Percentiles rank a stretch among this genome's conserved stretches.
phyloP scores from a whole-genome alignment of 2,113 vertebrate genomes.

The Dasyurus viverrinus region DNA sequence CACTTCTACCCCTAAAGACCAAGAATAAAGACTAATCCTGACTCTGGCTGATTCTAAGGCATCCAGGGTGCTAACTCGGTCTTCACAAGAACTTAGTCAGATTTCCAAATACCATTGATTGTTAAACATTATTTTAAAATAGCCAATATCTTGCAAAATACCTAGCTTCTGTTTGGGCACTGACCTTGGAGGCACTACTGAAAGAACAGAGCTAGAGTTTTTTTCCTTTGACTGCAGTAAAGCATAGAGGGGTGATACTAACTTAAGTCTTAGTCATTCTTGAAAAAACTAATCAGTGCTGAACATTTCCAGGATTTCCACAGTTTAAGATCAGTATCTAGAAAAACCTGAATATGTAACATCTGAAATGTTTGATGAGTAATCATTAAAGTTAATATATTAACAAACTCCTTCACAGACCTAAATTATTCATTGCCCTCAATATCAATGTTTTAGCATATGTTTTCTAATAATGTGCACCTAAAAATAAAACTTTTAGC shows the following conservation, averaged over 20 bases:
- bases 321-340: constrained; percentile 69
- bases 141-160: constrained; percentile 38
- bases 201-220: background rate
- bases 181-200: constrained; percentile 32
- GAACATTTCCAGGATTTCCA: constrained; percentile 65
- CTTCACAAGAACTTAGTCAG: background rate
- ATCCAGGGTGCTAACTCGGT: too few relatives aligned
- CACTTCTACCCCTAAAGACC: too few relatives aligned
- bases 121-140: background rate
- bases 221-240: constrained; percentile 59
- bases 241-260: constrained; percentile 54
- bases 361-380: constrained; percentile 53
- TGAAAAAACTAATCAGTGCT: constrained; percentile 59
- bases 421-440: background rate
- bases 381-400: constrained; percentile 53
- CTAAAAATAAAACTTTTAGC: constrained; percentile 38
- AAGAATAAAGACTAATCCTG: too few relatives aligned
- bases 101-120: background rate
- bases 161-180: constrained; percentile 61
- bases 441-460: constrained; percentile 49
- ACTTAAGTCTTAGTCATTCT: constrained; percentile 28
- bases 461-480: constrained; percentile 33
- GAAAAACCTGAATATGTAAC: constrained; percentile 58
- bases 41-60: too few relatives aligned
- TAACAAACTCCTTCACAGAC: constrained; percentile 18